Base-by-base conservation (phyloP, 2,797 vertebrate species). In the Mionectes olivaceus region DNA sequence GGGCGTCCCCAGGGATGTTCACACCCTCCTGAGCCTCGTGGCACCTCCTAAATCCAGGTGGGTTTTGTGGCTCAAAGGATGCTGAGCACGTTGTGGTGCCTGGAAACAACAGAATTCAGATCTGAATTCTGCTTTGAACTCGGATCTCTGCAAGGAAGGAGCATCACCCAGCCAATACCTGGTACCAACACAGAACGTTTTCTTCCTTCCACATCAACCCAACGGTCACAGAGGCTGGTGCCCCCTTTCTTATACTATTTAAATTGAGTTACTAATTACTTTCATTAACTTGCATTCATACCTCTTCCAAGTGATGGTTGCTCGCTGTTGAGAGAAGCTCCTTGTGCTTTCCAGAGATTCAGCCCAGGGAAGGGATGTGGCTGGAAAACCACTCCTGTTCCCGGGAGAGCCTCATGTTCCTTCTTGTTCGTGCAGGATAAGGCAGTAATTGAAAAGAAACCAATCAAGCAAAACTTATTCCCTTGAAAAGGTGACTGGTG, bases 391-490 rank as follows among this genome's bases (percentile, higher is more conserved):
- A 3, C 35, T 65, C 85, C 71, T 35, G 37, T 22, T 73, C 76
- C 47, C 7, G 0, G 22, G 27, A 60, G 21, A n/a, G n/a, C 76
- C 76, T 94, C 52, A 0, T 69, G 94, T 82, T 88, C 59, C 5
- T 65, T 83, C 88, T 70, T 92, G 86, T 88, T 79, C 22, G 4
- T 85, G 52, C 86, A 67, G 80, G 89, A 67, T 56, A 83, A 87
- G 60, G 70, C 80, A 61, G 60, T 21, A 63, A 73, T 10, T 77
- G 64, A 53, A 77, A 53, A 74, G 85, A 93, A 92, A 83, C 32
- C 78, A n/a, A 60, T 23, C 75, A 25, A 71, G 64, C 30, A 23
- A 6, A 47, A 65, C 65, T 25, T 64, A 30, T 63, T 55, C 44
- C 57, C 43, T 50, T 77, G 85, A 33, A 33, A 76, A 65, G 30